These are phyloP conservation scores for Petaurus breviceps DNA, from an alignment of 2,113 vertebrate genomes.

Conservation along the genomic window DNA sequence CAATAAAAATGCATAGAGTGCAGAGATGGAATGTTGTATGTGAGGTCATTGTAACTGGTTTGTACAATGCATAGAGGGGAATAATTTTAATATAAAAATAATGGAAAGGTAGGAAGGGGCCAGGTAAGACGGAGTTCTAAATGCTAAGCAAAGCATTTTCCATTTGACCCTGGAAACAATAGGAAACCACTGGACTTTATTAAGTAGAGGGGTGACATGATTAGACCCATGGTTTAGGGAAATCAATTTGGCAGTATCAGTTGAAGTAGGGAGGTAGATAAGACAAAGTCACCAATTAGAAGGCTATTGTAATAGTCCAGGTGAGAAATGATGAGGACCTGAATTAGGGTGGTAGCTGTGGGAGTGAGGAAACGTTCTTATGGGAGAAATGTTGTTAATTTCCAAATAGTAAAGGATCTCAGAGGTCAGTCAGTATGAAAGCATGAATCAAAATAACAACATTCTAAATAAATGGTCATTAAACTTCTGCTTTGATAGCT, in stretches of 20 bases:
- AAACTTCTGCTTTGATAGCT: not conserved
- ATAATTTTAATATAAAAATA: not conserved
- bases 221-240: no score
- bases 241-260: no score
- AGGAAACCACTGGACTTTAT: not conserved
- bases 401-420: not conserved
- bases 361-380: not conserved
- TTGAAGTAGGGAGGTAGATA: no score
- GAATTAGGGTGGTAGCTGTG: not conserved
- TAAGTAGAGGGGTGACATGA: not conserved
- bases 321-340: not conserved
- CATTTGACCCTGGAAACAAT: not conserved
- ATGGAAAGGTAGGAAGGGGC: not conserved
- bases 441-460: not conserved
- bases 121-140: not conserved
- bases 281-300: no score
- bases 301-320: no score
- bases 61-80: not conserved
- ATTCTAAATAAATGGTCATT: not conserved
- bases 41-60: not conserved
- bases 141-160: not conserved
- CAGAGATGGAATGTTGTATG: not conserved
- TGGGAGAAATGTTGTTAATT: not conserved
- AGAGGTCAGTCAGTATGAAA: not conserved
- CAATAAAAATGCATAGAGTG: not conserved